Base-by-base conservation (phyloP, 2,888 invertebrate species). In the Thereva nobilitata region DNA sequence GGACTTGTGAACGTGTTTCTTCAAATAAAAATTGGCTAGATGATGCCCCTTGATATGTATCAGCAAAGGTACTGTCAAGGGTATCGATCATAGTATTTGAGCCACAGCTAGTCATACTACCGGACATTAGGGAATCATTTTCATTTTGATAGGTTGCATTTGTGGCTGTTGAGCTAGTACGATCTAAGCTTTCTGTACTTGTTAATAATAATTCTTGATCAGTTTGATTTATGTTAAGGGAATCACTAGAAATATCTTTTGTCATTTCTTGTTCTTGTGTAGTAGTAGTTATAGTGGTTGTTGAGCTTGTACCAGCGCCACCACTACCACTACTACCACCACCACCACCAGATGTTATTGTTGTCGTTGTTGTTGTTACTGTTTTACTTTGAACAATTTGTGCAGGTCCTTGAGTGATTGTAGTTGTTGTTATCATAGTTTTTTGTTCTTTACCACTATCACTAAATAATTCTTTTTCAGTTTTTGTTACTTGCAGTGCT, bases 21-120 rank as follows among this genome's bases (percentile, higher is more conserved):
- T 54, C 54, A 64, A 38, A 64, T 38, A 53, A 67, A 59, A 9
- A 64, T 64, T 47, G 57, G 35, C 55, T 55, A 47, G 65, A 56
- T 23, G 54, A n/a, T 55, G 53, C 66, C 37, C 67, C 61, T 23
- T 52, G 64, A 67, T 64, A 71, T 3, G 69, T 65, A 57, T 71
- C 71, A 52, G 57, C 56, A 59, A 67, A 67, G 44, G 40, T 69
- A 52, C 55, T 68, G 45, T 90, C 90, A 72, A 88, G 84, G 12
- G 89, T 89, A 35, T 92, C 92, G 64, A 93, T 90, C 85, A 93
- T 87, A 9, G 92, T 92, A 78, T 91, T 92, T 66, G 92, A 92
- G 72, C 91, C 92, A 71, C 86, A 87, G 78, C 92, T 92, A 23
- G 92, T 92, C 64, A 92, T 86, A 78, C 92, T 92, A 64, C 92